Percentiles rank a stretch among this genome's conserved stretches.
Evolutionary conservation across 2,888 invertebrate genomes (phyloP).

Genomic region (Perizoma flavofasciatum): DNA sequence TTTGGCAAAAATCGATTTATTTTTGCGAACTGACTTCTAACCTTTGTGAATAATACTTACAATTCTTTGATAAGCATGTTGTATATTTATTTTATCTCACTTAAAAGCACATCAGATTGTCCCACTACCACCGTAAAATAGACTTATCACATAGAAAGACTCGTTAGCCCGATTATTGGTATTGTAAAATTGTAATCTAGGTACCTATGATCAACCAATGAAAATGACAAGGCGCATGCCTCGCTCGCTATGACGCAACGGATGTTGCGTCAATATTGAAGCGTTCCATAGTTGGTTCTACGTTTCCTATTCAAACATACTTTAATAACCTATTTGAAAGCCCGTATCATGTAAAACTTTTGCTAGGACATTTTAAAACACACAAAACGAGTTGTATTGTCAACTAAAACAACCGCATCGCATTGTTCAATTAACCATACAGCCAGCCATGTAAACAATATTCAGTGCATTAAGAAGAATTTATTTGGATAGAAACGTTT

Average conservation of each 20-base stretch:
- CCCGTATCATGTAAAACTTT: too few species aligned
- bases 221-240: conserved; percentile 85
- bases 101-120: conserved; percentile 82
- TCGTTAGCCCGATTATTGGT: conserved; percentile 74
- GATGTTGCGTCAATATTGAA: conserved; percentile 82
- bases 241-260: conserved; percentile 85
- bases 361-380: too few species aligned
- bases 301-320: not conserved
- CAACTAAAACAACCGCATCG: too few species aligned
- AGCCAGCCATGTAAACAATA: too few species aligned
- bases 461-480: too few species aligned
- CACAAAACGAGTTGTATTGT: too few species aligned
- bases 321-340: too few species aligned
- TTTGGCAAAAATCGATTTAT: conserved; percentile 75
- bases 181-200: conserved; percentile 75
- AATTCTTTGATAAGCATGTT: conserved; percentile 89
- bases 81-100: conserved; percentile 71
- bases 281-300: conserved; percentile 39
- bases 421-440: too few species aligned
- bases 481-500: too few species aligned
- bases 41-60: conserved; percentile 81
- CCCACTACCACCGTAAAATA: conserved; percentile 75
- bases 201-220: conserved; percentile 79
- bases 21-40: conserved; percentile 68
- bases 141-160: conserved; percentile 80